Evolutionary conservation across 2,888 invertebrate genomes (phyloP), one percentile per base, ranked within the genome.

Genomic region (Conistra vaccinii): DNA sequence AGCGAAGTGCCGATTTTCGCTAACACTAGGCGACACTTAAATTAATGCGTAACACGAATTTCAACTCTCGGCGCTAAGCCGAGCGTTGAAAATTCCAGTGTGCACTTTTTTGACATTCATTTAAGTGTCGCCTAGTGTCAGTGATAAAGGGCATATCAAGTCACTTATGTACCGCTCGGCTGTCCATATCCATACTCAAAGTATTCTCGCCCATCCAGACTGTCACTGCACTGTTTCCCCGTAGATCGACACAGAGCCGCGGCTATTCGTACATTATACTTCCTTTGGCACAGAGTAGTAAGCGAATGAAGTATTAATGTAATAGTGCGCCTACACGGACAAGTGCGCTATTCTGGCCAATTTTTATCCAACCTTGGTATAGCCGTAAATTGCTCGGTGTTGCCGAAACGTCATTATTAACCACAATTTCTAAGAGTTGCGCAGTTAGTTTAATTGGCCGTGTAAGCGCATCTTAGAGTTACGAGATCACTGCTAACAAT

Each of bases 261-360:
- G n/a, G 42, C 17, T 12, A 6, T 23, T 7, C 26, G 23, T 17
- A 29, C 10, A 51, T 17, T 10, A 20, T 26, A 26, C 12, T 58
- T 39, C n/a, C 17, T 73, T 60, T 73, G 60, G 39, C 74, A 51
- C 60, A 32, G 17, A 51, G 20, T 23, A 60, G 39, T 32, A 20
- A 51, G n/a, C 32, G 20, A 58, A 48, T 29, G n/a, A 39, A 73
- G 55, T 72, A 6, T 26, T 35, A 23, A 45, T 48, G 29, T 29
- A 48, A 29, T 32, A 4, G 65, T 14, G 48, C 23, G 29, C 23
- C 29, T 51, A 66, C n/a, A 66, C 51, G 45, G 29, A 3, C 17
- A 53, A 53, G 17, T 32, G 17, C 17, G 55, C 17, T n/a, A 20
- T 32, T 17, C 32, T n/a, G 32, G n/a, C 5, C 1, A 62, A 62